phyloP scores from a whole-genome alignment of 2,113 vertebrate genomes.

The Mesembrinibis cayennensis region DNA sequence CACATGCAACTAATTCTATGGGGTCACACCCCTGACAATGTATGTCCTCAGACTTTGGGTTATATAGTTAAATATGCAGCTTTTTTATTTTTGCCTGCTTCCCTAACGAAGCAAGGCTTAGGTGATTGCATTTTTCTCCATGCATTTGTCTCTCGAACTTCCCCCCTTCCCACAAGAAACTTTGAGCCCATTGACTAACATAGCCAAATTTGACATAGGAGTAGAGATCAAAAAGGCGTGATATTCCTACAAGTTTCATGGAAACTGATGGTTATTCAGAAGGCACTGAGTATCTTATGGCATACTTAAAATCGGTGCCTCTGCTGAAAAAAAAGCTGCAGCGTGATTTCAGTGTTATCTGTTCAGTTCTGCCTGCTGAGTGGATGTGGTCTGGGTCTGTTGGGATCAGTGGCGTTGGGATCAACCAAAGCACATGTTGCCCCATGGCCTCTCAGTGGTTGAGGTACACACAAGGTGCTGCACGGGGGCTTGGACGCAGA shows the following conservation, averaged over 20 bases:
- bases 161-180: background rate
- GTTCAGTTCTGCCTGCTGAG: background rate
- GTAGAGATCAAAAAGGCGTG: background rate
- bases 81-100: background rate
- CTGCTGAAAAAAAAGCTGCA: background rate
- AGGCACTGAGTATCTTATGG: background rate
- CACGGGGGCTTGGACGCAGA: background rate
- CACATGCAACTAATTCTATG: background rate
- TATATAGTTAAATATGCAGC: background rate
- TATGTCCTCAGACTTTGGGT: background rate
- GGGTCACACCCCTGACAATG: background rate
- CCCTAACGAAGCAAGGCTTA: background rate
- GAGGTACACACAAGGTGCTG: background rate
- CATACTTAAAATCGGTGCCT: background rate
- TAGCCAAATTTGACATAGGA: background rate
- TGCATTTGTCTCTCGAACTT: background rate
- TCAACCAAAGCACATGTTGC: fast-evolving
- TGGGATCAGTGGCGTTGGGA: fast-evolving
- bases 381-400: background rate
- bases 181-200: background rate
- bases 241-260: background rate
- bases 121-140: background rate
- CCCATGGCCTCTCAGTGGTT: background rate
- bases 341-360: fast-evolving
- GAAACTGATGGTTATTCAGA: background rate